Conservation (phyloP, 35 echinoderm and acorn worm species). For the Holothuria glaberrima region DNA sequence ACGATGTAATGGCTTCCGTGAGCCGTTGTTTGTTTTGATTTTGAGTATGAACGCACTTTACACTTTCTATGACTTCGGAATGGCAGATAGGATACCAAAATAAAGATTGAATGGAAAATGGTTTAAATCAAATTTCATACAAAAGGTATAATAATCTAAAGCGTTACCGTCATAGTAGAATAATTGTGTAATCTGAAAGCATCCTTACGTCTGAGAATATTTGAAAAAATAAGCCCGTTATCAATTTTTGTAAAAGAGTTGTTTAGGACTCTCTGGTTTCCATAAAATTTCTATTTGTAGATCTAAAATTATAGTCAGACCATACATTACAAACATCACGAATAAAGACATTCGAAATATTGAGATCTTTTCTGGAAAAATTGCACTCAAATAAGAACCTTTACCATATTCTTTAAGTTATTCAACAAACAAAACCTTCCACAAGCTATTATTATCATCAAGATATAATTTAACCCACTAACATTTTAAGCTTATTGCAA, state of each 20-base stretch:
- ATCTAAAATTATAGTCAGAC: neutral
- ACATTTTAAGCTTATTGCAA: no score
- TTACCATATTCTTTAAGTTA: neutral
- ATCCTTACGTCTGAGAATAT: neutral
- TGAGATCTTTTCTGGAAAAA: neutral
- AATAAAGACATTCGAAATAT: neutral
- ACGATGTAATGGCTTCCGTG: neutral
- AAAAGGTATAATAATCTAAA: neutral
- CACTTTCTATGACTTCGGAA: neutral
- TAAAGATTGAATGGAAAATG: constrained; percentile 5
- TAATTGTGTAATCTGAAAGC: neutral
- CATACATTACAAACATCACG: neutral
- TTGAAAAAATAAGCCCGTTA: neutral
- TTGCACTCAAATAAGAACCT: neutral
- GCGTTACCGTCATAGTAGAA: neutral
- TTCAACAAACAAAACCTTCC: no score
- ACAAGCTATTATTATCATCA: no score
- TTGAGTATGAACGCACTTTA: neutral
- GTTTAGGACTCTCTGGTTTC: neutral
- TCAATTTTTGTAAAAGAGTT: neutral
- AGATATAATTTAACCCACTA: no score
- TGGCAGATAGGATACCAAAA: neutral
- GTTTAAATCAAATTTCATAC: neutral
- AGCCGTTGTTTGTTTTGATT: neutral
- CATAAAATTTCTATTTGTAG: neutral